Base-by-base conservation (phyloP, 2,888 invertebrate genomes). In the Sinohyriopsis cumingii region DNA sequence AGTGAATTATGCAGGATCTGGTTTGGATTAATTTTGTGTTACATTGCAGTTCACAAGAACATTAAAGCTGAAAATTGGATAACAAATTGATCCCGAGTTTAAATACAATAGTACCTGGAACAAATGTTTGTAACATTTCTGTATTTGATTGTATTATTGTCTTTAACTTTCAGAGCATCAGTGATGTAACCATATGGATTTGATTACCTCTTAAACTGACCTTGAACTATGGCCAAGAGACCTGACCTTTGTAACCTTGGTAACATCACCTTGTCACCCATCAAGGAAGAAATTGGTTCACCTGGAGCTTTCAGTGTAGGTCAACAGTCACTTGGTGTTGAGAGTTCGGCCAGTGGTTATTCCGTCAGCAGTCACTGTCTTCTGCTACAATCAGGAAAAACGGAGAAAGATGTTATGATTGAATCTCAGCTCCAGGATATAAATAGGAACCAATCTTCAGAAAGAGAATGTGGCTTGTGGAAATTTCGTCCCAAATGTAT, bases 401-500 rank as follows among this genome's bases (percentile, higher is more conserved):
- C 79, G 2, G 82, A 82, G 59, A 80, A 80, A 53, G 82, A 82
- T 60, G 80, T 81, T 33, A 80, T 81, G 53, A 78, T 82, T 19
- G 77, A 83, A 24, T 75, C 75, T 18, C 68, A 67, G 28, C 54
- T 79, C 18, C 68, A 68, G 53, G 66, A 76, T 59, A 56, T 81
- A 28, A 59, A 57, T 33, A 68, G 57, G 19, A 56, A 55, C 5
- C 25, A 25, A 6, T 55, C 55, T n/a, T 33, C 25, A 2, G 73
- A 79, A 15, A 65, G 72, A 9, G 95, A 96, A 91, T 97, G 97
- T 91, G 96, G 96, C 82, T 95, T 97, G 86, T 92, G 96, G 69
- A 93, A 93, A 82, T 96, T 95, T 92, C 94, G 95, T 86, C 96
- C 97, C 86, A 92, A 93, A 83, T 94, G 94, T 90, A 93, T 97